These are phyloP conservation scores for Myiozetetes cayanensis DNA, from an alignment of 2,113 vertebrate genomes.

Conservation along the genomic window DNA sequence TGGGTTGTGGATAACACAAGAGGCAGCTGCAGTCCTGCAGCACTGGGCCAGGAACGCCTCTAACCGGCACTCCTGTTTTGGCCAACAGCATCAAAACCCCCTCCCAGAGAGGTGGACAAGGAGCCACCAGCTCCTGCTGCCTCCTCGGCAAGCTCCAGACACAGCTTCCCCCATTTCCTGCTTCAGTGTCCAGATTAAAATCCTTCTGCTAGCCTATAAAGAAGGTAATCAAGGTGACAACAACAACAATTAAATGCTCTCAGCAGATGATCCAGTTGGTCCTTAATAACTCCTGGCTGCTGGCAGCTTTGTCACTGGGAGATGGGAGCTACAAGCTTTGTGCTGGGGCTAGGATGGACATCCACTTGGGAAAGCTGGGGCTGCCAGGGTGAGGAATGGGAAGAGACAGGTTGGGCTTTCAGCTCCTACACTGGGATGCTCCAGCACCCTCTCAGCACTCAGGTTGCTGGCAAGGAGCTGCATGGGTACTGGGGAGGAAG, in stretches of 20 bases:
- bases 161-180: background rate
- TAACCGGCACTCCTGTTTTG: background rate
- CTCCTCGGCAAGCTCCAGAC: background rate
- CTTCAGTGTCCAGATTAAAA: conserved; percentile 12
- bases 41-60: background rate
- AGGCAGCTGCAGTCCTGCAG: background rate
- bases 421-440: background rate
- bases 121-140: background rate
- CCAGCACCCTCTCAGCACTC: background rate
- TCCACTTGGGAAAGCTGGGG: background rate
- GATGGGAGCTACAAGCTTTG: background rate
- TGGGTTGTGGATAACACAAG: background rate
- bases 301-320: background rate
- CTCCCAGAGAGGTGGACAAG: background rate
- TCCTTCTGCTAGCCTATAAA: background rate
- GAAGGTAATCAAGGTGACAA: background rate
- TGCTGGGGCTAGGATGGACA: background rate
- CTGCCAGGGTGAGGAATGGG: accelerated
- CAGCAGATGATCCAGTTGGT: background rate
- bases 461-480: background rate
- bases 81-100: background rate
- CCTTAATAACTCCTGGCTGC: background rate
- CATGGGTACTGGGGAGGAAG: background rate
- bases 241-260: background rate
- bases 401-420: background rate